Percentiles rank a stretch among this genome's conserved stretches.
Evolutionary conservation across 2,113 vertebrate species (phyloP).

Genomic region (Cyanistes caeruleus): DNA sequence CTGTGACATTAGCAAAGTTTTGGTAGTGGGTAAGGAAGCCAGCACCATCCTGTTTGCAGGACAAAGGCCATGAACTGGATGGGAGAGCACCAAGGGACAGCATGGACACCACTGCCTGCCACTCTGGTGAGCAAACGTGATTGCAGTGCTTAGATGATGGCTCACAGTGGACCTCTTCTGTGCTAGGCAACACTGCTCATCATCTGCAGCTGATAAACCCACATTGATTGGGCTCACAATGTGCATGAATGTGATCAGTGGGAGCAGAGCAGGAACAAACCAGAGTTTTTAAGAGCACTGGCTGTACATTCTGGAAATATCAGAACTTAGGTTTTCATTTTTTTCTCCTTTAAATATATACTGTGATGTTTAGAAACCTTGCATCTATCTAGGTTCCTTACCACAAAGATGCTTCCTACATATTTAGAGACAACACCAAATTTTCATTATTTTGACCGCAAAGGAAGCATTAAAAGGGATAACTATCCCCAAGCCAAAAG

Average conservation of each 20-base stretch:
- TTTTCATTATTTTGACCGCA: not conserved
- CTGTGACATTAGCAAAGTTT: not conserved
- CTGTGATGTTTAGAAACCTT: not conserved
- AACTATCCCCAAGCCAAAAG: not conserved
- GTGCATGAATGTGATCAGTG: not conserved
- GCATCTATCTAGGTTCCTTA: not conserved
- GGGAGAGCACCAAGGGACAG: not conserved
- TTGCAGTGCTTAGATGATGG: not conserved
- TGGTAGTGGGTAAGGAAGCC: fast-evolving
- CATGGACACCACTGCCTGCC: fast-evolving
- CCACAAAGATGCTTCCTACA: not conserved
- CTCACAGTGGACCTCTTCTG: not conserved
- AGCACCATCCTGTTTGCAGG: fast-evolving
- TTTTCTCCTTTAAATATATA: not conserved
- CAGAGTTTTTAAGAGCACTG: not conserved
- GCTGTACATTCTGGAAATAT: not conserved
- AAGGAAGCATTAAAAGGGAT: not conserved
- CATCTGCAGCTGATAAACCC: not conserved
- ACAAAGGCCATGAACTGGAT: not conserved
- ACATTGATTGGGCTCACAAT: fast-evolving
- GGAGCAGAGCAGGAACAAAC: not conserved
- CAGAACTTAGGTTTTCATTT: not conserved
- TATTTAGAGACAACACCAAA: not conserved
- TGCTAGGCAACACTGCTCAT: not conserved
- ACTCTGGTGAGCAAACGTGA: not conserved